These are phyloP conservation scores for Trimorus sp. DNA, from an alignment of 2,888 invertebrate species.

Conservation along the genomic window DNA sequence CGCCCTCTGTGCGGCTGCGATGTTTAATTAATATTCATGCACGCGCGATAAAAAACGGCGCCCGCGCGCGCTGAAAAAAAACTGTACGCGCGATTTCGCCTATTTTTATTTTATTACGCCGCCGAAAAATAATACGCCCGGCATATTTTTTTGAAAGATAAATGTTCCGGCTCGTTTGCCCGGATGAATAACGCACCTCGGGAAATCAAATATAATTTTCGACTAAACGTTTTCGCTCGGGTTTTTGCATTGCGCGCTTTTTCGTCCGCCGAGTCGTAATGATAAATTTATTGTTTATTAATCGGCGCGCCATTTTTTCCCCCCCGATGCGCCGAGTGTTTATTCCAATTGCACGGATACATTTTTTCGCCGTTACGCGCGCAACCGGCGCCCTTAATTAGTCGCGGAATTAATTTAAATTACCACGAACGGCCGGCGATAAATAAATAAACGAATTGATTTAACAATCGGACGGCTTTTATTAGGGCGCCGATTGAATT, in stretches of 20 bases:
- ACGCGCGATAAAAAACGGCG: constrained; percentile 52
- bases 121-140: constrained; percentile 67
- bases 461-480: not conserved
- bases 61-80: constrained; percentile 44
- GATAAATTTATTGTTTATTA: constrained; percentile 54
- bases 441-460: constrained; percentile 9
- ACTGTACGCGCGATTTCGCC: constrained; percentile 45
- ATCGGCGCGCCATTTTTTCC: constrained; percentile 17
- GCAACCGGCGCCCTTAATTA: constrained; percentile 10
- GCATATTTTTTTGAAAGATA: constrained; percentile 65
- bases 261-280: constrained; percentile 27
- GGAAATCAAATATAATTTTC: constrained; percentile 64
- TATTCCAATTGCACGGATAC: constrained; percentile 5
- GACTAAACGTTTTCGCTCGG: constrained; percentile 55
- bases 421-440: no score
- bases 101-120: constrained; percentile 62
- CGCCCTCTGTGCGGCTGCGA: constrained; percentile 45
- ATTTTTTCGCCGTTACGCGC: constrained; percentile 1
- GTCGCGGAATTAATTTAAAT: not conserved
- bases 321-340: not conserved
- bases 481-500: constrained; percentile 1
- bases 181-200: constrained; percentile 56
- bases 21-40: constrained; percentile 65
- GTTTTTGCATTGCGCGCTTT: constrained; percentile 34
- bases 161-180: constrained; percentile 60